Conservation (phyloP, 2,888 invertebrate genomes). For the Creontiades dilutus region DNA sequence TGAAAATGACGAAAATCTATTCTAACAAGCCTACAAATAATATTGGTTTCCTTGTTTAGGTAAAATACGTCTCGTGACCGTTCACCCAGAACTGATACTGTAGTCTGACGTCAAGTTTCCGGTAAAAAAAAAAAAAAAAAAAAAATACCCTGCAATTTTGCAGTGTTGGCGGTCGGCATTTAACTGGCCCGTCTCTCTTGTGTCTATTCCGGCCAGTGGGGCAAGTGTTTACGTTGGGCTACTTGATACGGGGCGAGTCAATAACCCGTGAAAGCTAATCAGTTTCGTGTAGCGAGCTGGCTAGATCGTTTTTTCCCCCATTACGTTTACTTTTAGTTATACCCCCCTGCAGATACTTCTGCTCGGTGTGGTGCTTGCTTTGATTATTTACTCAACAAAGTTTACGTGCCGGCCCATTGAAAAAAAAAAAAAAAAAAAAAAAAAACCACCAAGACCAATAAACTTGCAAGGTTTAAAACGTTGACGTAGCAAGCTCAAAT, state of each 20-base stretch:
- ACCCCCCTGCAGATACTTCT: not conserved
- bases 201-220: not conserved
- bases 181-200: not conserved
- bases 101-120: not conserved
- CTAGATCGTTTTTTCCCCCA: not conserved
- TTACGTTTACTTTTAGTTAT: not conserved
- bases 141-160: not conserved
- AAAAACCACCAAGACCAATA: no score
- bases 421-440: no score
- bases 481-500: no score
- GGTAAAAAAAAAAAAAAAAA: not conserved
- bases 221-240: conserved; percentile 9
- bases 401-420: no score
- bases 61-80: not conserved
- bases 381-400: no score
- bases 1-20: no score
- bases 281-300: conserved; percentile 19
- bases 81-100: not conserved
- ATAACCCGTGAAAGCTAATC: conserved; percentile 14
- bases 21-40: no score
- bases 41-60: no score
- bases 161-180: conserved; percentile 14
- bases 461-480: no score
- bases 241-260: conserved; percentile 25
- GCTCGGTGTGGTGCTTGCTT: not conserved